Conservation (phyloP, 92 coral and sea anemone species). For the Epizoanthus rinbou region DNA sequence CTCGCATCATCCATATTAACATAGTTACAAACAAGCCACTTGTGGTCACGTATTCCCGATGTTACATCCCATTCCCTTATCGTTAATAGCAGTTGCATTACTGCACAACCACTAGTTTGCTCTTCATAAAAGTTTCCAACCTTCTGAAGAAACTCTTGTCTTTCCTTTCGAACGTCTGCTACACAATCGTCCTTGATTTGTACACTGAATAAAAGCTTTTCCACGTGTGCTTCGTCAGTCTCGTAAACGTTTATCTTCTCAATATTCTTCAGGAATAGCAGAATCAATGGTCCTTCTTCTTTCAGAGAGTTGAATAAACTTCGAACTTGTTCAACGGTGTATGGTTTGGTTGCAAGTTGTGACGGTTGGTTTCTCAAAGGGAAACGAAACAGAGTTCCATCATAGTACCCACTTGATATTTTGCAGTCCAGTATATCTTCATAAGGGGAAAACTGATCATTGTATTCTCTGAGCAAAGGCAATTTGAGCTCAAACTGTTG, state of each 20-base stretch:
- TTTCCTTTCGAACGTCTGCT: conserved; percentile 3
- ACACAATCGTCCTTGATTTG: not conserved
- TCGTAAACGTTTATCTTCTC: conserved; percentile 30
- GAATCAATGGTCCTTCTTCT: conserved; percentile 31
- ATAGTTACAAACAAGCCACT: conserved; percentile 33
- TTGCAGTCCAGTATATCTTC: conserved; percentile 40
- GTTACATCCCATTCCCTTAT: not conserved
- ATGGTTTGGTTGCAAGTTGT: conserved; percentile 20
- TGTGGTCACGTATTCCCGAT: not conserved
- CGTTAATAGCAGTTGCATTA: not conserved
- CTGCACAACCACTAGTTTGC: conserved; percentile 4
- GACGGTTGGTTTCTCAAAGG: conserved; percentile 41
- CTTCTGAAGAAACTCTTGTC: conserved; percentile 22
- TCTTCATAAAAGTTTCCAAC: not conserved
- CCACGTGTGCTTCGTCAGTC: not conserved
- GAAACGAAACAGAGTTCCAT: conserved; percentile 48
- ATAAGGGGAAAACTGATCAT: conserved; percentile 44
- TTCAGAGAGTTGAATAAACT: conserved; percentile 33
- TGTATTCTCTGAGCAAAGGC: conserved; percentile 2
- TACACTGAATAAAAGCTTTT: conserved; percentile 1
- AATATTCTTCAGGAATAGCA: conserved; percentile 42
- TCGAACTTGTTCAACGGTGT: conserved; percentile 34
- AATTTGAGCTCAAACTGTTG: conserved; percentile 5
- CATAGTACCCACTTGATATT: conserved; percentile 1
- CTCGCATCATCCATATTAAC: conserved; percentile 11